Percentiles rank a stretch among this genome's conserved stretches.
phyloP scores from a whole-genome alignment of 2,113 vertebrate species.

The Serilophus lunatus region DNA sequence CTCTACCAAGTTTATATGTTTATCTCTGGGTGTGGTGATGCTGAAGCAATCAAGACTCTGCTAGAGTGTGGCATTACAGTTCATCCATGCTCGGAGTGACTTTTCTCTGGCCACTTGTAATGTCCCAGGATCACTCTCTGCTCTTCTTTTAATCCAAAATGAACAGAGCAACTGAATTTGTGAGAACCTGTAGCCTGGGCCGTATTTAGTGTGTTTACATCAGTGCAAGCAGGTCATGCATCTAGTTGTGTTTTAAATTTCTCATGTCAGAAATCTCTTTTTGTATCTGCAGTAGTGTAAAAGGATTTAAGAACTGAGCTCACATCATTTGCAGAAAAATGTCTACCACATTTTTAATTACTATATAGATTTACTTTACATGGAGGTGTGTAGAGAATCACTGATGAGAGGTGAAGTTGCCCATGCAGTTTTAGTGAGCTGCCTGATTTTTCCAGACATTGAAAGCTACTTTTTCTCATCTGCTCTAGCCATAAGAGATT shows the following conservation, averaged over 20 bases:
- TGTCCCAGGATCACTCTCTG: neutral
- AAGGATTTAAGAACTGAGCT: neutral
- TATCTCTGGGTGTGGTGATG: neutral
- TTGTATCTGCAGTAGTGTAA: neutral
- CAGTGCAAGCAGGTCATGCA: neutral
- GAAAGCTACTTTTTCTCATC: neutral
- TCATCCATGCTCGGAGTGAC: fast-evolving
- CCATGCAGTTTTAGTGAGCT: neutral
- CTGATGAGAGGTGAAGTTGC: neutral
- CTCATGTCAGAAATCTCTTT: neutral
- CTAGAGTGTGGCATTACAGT: fast-evolving
- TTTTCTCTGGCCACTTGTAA: neutral
- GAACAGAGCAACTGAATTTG: neutral
- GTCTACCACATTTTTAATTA: neutral
- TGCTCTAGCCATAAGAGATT: neutral
- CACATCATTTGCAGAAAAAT: neutral
- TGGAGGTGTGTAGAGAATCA: neutral
- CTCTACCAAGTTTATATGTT: neutral
- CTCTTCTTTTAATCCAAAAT: neutral
- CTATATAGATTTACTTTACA: neutral
- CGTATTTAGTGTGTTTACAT: neutral
- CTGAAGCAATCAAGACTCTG: neutral
- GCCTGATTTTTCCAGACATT: neutral
- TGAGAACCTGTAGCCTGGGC: neutral
- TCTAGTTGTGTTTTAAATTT: neutral